phyloP scores from a whole-genome alignment of 2,888 invertebrate genomes.

The Amphipoea lucens region DNA sequence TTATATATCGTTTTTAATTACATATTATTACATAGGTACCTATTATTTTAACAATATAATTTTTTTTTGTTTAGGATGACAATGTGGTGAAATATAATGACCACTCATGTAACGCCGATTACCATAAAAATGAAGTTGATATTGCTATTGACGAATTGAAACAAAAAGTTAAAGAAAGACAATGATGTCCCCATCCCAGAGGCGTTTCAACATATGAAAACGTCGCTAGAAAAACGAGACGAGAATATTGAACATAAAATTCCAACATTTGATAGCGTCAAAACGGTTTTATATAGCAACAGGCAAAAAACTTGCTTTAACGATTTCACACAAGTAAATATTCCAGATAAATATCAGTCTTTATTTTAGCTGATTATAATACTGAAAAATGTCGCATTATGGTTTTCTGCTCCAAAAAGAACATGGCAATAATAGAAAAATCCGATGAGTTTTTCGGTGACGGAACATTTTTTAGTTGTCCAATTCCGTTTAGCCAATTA shows the following conservation, averaged over 20 bases:
- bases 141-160: not conserved
- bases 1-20: too few relatives aligned
- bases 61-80: conserved; percentile 1
- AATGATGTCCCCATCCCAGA: conserved; percentile 4
- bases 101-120: not conserved
- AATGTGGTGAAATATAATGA: not conserved
- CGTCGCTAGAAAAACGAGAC: not conserved
- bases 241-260: not conserved
- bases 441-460: too few relatives aligned
- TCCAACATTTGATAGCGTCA: not conserved
- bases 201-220: not conserved
- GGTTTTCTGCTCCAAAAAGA: too few relatives aligned
- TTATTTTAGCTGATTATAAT: not conserved
- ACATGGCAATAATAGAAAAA: too few relatives aligned
- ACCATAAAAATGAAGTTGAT: not conserved
- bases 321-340: not conserved
- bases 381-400: too few relatives aligned
- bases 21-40: too few relatives aligned
- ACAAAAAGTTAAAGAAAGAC: not conserved
- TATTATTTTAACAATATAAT: too few relatives aligned
- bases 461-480: too few relatives aligned
- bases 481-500: too few relatives aligned
- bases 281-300: not conserved
- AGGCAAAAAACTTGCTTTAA: not conserved
- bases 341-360: not conserved